Evolutionary conservation across 2,888 invertebrate genomes (phyloP).

Genomic region (Oithona nana): DNA sequence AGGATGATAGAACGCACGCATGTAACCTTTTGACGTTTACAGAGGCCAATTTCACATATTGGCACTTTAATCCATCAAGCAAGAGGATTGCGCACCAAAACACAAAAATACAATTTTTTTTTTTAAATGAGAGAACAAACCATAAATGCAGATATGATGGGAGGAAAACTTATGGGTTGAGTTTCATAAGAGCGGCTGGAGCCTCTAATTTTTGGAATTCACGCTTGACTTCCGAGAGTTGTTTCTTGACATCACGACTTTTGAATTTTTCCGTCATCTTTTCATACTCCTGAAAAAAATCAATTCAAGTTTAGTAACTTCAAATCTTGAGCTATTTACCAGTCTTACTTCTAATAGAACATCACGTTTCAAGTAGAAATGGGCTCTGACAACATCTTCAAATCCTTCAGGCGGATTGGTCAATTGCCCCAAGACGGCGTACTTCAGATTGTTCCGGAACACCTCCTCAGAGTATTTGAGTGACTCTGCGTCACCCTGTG

Average conservation of each 20-base stretch:
- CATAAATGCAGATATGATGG: too few species aligned
- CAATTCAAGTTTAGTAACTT: background rate
- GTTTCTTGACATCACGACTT: constrained; percentile 37
- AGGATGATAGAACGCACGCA: too few species aligned
- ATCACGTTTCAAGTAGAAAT: constrained; percentile 81
- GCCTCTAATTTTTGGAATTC: constrained; percentile 63
- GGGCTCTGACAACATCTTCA: constrained; percentile 49
- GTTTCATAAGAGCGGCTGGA: constrained; percentile 40
- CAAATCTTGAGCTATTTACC: constrained; percentile 1
- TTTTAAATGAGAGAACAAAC: too few species aligned
- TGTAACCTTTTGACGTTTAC: too few species aligned
- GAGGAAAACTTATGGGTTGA: background rate
- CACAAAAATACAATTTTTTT: too few species aligned
- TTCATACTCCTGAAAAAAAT: background rate
- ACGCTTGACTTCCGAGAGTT: constrained; percentile 62
- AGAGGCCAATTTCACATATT: too few species aligned
- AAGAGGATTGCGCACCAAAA: too few species aligned
- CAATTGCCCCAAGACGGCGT: constrained; percentile 79
- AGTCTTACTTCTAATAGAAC: constrained; percentile 50
- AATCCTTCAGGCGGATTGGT: constrained; percentile 75
- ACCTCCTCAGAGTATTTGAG: constrained; percentile 5
- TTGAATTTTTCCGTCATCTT: background rate
- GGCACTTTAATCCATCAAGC: too few species aligned
- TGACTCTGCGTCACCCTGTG: constrained; percentile 25
- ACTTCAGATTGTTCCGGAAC: constrained; percentile 14